Percentiles rank a stretch among this genome's conserved stretches.
Conservation (phyloP, 1,140 invertebrate species). For the Lycorma delicatula region DNA sequence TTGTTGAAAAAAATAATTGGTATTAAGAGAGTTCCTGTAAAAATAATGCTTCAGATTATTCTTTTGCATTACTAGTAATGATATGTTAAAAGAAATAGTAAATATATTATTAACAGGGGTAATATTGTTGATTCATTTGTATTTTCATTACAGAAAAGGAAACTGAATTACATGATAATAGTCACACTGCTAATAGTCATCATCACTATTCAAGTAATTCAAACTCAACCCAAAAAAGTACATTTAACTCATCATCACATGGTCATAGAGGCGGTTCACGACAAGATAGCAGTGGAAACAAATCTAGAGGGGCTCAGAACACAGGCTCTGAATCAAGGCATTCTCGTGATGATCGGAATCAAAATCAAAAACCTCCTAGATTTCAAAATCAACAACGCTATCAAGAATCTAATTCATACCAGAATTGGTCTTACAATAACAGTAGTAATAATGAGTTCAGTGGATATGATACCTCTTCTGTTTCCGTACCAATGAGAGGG, state of each 20-base stretch:
- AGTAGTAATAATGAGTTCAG: not conserved
- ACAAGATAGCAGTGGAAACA: conserved; percentile 28
- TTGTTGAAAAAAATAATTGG: no score
- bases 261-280: not conserved
- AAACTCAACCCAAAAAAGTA: no score
- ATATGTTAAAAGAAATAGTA: no score
- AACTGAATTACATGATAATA: not conserved
- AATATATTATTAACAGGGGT: no score
- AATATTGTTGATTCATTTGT: no score
- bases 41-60: no score
- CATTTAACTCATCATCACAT: no score
- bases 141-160: conserved; percentile 5
- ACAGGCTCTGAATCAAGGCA: conserved; percentile 13
- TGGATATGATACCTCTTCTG: no score
- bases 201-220: conserved; percentile 17
- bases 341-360: conserved; percentile 18
- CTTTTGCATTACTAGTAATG: no score
- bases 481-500: no score
- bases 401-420: not conserved
- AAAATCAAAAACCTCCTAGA: conserved; percentile 40
- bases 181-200: conserved; percentile 10
- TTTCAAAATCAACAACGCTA: conserved; percentile 36
- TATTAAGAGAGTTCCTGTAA: no score
- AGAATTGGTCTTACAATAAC: conserved; percentile 1
- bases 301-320: no score